A percentile compares a stretch with the other conserved stretches of the same genome.
phyloP scores from a whole-genome alignment of 2,113 vertebrate species.

The Erythrolamprus reginae region DNA sequence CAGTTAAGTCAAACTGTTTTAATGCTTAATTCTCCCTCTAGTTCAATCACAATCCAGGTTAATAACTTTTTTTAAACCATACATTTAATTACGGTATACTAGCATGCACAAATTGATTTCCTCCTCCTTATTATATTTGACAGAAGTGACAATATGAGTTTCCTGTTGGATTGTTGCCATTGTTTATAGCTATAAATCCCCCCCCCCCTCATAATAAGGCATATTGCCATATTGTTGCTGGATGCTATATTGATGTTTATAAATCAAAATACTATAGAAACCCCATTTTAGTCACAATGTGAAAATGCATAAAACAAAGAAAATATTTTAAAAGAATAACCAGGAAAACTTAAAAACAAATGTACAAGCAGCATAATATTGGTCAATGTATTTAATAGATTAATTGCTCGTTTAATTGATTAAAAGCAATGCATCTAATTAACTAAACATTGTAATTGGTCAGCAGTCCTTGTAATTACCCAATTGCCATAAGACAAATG shows the following conservation, averaged over 20 bases:
- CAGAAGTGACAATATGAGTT: neutral
- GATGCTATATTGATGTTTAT: neutral
- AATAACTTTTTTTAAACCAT: neutral
- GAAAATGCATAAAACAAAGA: neutral
- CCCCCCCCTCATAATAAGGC: neutral
- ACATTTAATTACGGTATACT: neutral
- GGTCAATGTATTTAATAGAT: conserved; percentile 6
- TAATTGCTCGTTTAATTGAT: conserved; percentile 26
- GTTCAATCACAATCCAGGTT: neutral
- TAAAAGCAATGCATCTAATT: conserved; percentile 21
- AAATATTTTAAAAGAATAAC: neutral
- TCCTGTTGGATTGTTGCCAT: neutral
- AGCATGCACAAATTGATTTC: neutral
- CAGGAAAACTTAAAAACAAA: neutral
- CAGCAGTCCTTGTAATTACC: conserved; percentile 21
- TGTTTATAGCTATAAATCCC: neutral
- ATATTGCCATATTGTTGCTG: neutral
- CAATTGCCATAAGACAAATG: conserved; percentile 21
- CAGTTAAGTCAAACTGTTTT: neutral
- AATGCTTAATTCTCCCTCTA: neutral
- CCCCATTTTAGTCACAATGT: neutral
- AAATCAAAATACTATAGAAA: neutral
- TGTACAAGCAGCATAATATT: neutral
- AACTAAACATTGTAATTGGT: conserved; percentile 32
- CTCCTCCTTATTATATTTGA: neutral